Percentiles rank a stretch among this genome's conserved stretches.
These are phyloP conservation scores for Entosphenus tridentatus DNA, from an alignment of 2,113 vertebrate genomes.

Conservation along the genomic window DNA sequence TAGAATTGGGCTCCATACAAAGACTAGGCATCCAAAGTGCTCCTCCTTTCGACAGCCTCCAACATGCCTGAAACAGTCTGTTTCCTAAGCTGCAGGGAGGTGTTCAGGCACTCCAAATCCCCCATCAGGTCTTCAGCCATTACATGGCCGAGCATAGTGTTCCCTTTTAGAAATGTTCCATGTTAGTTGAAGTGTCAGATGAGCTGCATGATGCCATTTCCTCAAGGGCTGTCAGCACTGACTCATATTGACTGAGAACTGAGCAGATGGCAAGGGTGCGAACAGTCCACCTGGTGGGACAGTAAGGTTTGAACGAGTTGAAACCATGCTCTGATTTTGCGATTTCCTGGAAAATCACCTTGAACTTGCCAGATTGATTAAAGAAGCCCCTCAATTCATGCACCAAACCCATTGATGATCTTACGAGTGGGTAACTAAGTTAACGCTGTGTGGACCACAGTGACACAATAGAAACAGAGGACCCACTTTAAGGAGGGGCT, in stretches of 20 bases:
- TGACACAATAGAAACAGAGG: constrained; percentile 7
- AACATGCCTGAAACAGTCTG: constrained; percentile 10
- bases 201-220: constrained; percentile 9
- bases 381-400: constrained; percentile 9
- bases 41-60: neutral
- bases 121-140: constrained; percentile 10
- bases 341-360: constrained; percentile 9
- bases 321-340: constrained; percentile 11
- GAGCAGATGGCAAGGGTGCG: constrained; percentile 7
- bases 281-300: constrained; percentile 10
- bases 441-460: constrained; percentile 8
- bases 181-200: constrained; percentile 2
- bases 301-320: constrained; percentile 10
- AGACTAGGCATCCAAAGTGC: no score
- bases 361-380: constrained; percentile 10
- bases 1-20: no score
- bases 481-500: neutral
- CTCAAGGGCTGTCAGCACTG: constrained; percentile 8
- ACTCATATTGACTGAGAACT: constrained; percentile 10
- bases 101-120: constrained; percentile 10
- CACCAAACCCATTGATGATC: constrained; percentile 7
- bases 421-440: constrained; percentile 8
- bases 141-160: constrained; percentile 8
- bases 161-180: constrained; percentile 9
- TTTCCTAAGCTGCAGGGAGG: constrained; percentile 8